Conservation (phyloP, 2,797 vertebrate genomes). For the Todus mexicanus region DNA sequence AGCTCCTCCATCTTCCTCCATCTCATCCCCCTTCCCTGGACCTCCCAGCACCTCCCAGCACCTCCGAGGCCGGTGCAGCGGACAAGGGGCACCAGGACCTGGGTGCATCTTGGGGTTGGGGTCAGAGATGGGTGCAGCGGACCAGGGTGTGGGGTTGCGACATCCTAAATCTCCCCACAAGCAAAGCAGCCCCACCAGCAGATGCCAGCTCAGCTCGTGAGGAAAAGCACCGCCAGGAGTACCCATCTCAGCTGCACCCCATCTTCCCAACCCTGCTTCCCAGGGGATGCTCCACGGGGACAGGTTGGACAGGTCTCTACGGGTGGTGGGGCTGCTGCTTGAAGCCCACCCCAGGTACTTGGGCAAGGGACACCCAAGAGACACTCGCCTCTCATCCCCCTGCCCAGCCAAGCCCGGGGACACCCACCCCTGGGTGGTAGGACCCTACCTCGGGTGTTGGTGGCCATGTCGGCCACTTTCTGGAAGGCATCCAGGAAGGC, state of each 20-base stretch:
- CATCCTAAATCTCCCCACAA: background rate
- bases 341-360: background rate
- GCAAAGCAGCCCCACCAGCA: background rate
- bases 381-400: background rate
- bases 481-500: slow-evolving; percentile 98
- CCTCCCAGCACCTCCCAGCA: rapidly evolving
- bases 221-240: background rate
- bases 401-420: background rate
- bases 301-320: background rate
- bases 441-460: slow-evolving; percentile 93
- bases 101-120: no score
- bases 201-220: background rate
- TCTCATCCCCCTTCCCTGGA: rapidly evolving
- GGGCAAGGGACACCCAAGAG: background rate
- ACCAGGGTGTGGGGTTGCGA: rapidly evolving
- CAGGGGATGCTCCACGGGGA: background rate
- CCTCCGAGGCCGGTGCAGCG: background rate
- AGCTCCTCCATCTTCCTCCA: background rate
- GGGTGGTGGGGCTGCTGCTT: background rate
- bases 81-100: background rate
- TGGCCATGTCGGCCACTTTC: slow-evolving; percentile 98
- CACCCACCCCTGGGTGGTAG: background rate
- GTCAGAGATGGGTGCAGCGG: background rate
- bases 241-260: background rate
- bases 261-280: background rate